Evolutionary conservation across 2,888 invertebrate species (phyloP).

Genomic region (Phengaris arion): DNA sequence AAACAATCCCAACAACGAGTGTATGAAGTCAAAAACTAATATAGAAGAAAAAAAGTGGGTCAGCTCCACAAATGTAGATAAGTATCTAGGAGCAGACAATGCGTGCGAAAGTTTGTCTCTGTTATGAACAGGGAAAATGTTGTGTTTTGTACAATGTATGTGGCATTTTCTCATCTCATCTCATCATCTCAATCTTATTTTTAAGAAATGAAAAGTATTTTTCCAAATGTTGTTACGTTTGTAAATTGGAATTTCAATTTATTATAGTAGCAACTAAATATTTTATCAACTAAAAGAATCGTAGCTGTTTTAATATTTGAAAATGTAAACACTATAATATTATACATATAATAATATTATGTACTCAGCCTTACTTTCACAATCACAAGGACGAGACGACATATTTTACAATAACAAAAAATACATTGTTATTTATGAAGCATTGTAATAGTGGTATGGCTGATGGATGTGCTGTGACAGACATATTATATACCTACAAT

Average conservation of each 20-base stretch:
- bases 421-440: slow-evolving; percentile 37
- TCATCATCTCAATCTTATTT: too few species aligned
- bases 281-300: too few species aligned
- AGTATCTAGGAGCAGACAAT: slow-evolving; percentile 18
- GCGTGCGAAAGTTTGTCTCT: neutral
- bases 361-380: slow-evolving; percentile 10
- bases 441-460: slow-evolving; percentile 37
- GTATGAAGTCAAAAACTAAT: slow-evolving; percentile 20
- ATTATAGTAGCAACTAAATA: too few species aligned
- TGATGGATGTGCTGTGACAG: slow-evolving; percentile 15
- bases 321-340: neutral
- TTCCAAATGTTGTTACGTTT: too few species aligned
- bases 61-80: slow-evolving; percentile 11
- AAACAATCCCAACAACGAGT: slow-evolving; percentile 10
- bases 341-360: neutral
- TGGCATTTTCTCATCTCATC: neutral
- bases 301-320: too few species aligned
- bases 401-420: slow-evolving; percentile 37
- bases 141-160: neutral
- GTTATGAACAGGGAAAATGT: neutral
- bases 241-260: too few species aligned
- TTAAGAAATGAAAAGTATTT: too few species aligned
- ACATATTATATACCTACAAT: too few species aligned
- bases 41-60: slow-evolving; percentile 14
- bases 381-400: slow-evolving; percentile 34